These are phyloP conservation scores for Hydropotes inermis DNA, from an alignment of 2,113 vertebrate species.

Conservation along the genomic window DNA sequence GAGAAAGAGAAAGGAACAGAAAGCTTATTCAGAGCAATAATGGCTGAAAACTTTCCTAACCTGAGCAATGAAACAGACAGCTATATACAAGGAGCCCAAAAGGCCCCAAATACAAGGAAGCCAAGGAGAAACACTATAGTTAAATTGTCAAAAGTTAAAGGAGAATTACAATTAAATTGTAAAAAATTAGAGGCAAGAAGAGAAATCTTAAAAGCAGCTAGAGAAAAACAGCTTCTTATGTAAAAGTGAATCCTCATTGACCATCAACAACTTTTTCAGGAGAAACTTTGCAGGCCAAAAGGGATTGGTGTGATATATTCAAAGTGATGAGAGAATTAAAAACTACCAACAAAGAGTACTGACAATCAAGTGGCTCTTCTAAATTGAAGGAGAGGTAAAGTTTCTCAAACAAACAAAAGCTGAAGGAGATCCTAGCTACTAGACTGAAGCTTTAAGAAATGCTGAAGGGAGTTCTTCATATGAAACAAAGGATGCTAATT, in stretches of 20 bases:
- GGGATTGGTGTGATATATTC: not conserved
- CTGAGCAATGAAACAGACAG: not conserved
- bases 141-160: not conserved
- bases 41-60: not conserved
- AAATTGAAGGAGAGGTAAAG: not conserved
- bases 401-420: not conserved
- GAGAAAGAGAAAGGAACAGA: not conserved
- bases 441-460: not conserved
- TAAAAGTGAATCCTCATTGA: not conserved
- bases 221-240: not conserved
- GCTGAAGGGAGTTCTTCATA: not conserved
- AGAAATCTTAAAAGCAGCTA: not conserved
- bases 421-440: not conserved
- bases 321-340: not conserved
- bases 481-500: not conserved
- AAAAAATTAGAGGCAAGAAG: not conserved
- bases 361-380: not conserved
- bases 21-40: not conserved
- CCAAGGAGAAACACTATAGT: not conserved
- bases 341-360: not conserved
- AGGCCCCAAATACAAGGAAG: not conserved
- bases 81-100: not conserved
- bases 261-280: not conserved
- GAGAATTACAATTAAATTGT: not conserved
- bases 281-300: not conserved